A percentile compares a stretch with the other conserved stretches of the same genome.
Conservation (phyloP, 2,888 invertebrate species). For the Acleris sparsana region DNA sequence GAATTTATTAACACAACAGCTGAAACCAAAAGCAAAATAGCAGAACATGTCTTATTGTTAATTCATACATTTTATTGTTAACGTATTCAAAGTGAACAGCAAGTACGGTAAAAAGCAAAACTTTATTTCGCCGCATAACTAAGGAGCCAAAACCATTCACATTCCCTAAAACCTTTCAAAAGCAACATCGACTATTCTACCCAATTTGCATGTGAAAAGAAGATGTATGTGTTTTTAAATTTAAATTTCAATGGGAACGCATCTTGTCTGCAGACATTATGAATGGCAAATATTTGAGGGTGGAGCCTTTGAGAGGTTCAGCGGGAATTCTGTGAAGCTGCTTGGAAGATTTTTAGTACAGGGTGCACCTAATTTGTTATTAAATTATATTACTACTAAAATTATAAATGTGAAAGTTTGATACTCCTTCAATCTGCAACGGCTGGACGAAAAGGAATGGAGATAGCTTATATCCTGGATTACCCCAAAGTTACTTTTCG, state of each 20-base stretch:
- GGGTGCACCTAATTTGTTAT: constrained; percentile 8
- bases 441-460: too few species aligned
- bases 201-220: constrained; percentile 32
- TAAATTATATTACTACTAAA: not conserved
- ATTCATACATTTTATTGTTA: too few species aligned
- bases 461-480: too few species aligned
- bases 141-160: not conserved
- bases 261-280: constrained; percentile 17
- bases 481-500: too few species aligned
- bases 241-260: constrained; percentile 31
- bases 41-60: too few species aligned
- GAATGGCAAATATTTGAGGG: constrained; percentile 33
- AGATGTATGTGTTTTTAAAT: constrained; percentile 29
- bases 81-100: too few species aligned
- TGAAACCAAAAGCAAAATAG: too few species aligned
- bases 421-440: too few species aligned
- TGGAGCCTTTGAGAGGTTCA: constrained; percentile 41
- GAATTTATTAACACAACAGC: too few species aligned
- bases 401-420: too few species aligned
- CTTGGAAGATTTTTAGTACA: constrained; percentile 17
- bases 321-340: constrained; percentile 16
- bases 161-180: constrained; percentile 18
- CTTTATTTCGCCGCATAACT: too few species aligned
- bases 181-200: not conserved
- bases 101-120: too few species aligned